Evolutionary conservation across 2,797 vertebrate species (phyloP), one percentile per base, ranked within the genome.

Genomic region (Chrysocyon brachyurus): DNA sequence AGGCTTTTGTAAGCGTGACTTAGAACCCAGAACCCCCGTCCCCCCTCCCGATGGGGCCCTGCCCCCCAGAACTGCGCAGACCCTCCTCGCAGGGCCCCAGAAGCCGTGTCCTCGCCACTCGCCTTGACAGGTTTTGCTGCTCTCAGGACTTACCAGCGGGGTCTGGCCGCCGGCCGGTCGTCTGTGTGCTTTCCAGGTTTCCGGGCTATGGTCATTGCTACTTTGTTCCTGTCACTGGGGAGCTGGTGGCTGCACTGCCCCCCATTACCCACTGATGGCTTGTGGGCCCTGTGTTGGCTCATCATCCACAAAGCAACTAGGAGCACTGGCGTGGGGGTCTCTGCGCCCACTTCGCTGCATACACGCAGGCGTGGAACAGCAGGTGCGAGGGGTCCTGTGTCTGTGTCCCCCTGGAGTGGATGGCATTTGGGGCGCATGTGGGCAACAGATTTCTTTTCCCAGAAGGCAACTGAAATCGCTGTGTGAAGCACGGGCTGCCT

Each of bases 131-230:
- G 22, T 3, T 11, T 36, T 2, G 49, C 21, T 16, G 83, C 49
- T 46, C 40, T 46, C 40, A 46, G 40, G 40, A 46, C 40, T 46
- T 46, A 46, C 7, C 7, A 7, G 40, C 40, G 7, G 40, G 40
- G 40, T 46, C 40, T 46, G 40, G 40, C 40, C 40, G 0, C 40
- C 40, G 7, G 40, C 7, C 0, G 40, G 17, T 46, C 40, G 0
- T 40, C 36, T 9, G 59, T 14, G 3, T 40, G 64, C 31, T 22
- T 33, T 21, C 68, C 28, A 9, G 31, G 12, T n/a, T 8, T 3
- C 6, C 52, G 4, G 2, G 4, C 0, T 0, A 1, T 0, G 21
- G 63, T 49, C 46, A 10, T 31, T 1, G 4, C 17, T 22, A 2
- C 26, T 0, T 4, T 0, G 3, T 49, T 12, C 59, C 46, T 14